These are phyloP conservation scores for Meloidogyne exigua DNA, from an alignment of 1,140 invertebrate genomes.

Conservation along the genomic window DNA sequence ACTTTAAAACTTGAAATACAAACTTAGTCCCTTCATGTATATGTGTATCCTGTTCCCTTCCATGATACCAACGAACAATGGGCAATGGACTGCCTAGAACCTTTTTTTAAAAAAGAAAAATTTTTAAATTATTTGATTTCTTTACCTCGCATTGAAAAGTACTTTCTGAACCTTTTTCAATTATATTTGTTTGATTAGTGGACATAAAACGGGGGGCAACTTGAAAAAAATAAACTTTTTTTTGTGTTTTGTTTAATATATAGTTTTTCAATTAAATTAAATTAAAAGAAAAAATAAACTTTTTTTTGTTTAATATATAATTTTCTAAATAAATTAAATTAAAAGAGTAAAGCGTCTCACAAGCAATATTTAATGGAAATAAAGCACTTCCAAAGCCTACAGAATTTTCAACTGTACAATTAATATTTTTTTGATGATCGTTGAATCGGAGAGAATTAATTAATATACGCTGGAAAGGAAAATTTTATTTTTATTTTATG, in stretches of 20 bases:
- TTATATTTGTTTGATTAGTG: conserved; percentile 51
- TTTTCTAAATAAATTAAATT: neutral
- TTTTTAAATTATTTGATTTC: neutral
- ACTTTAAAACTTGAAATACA: neutral
- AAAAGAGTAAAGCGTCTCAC: neutral
- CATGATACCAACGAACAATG: conserved; percentile 46
- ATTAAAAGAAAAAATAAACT: neutral
- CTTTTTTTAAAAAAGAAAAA: neutral
- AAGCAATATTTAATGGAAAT: conserved; percentile 19
- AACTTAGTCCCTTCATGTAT: conserved; percentile 40
- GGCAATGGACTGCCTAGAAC: conserved; percentile 56
- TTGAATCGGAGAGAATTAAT: conserved; percentile 20
- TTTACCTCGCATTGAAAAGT: conserved; percentile 52
- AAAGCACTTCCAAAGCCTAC: conserved; percentile 18
- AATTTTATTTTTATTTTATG: neutral
- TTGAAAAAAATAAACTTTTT: conserved; percentile 23
- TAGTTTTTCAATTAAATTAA: neutral
- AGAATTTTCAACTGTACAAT: conserved; percentile 19
- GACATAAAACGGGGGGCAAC: conserved; percentile 56
- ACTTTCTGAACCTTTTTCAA: conserved; percentile 48
- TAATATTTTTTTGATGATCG: conserved; percentile 17
- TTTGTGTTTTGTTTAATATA: neutral
- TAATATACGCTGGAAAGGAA: conserved; percentile 8
- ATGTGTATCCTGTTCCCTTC: conserved; percentile 31
- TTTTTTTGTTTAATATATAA: neutral